Percentiles rank a stretch among this genome's conserved stretches.
Conservation (phyloP, 2,113 vertebrate genomes). For the Eublepharis macularius region DNA sequence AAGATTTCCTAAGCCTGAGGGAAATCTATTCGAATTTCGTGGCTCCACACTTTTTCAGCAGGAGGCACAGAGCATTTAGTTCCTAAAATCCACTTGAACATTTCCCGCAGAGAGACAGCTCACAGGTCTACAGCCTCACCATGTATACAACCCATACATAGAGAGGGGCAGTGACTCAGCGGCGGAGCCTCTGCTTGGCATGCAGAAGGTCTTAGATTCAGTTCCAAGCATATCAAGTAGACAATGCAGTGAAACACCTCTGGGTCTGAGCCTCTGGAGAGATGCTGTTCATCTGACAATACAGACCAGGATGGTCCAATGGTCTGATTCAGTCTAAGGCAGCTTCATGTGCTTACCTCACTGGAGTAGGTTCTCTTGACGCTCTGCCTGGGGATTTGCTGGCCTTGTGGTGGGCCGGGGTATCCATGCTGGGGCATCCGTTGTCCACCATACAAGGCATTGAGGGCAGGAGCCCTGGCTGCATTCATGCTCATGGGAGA, state of each 20-base stretch:
- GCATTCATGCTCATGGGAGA: constrained; percentile 81
- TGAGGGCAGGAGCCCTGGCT: constrained; percentile 71
- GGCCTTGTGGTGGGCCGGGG: constrained; percentile 69
- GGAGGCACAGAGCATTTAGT: neutral
- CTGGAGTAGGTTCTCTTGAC: constrained; percentile 86
- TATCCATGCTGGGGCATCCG: constrained; percentile 87
- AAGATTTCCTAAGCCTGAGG: neutral
- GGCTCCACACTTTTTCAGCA: neutral
- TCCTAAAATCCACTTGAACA: neutral
- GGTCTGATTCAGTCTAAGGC: too few species aligned
- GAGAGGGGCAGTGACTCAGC: too few species aligned
- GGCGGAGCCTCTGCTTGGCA: too few species aligned
- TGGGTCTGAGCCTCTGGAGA: too few species aligned
- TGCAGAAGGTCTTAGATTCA: too few species aligned
- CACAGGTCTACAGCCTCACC: neutral
- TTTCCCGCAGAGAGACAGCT: neutral
- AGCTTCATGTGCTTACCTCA: constrained; percentile 77
- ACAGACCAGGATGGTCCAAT: too few species aligned
- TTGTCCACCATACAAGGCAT: constrained; percentile 82
- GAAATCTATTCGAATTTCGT: neutral
- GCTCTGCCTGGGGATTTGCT: constrained; percentile 84
- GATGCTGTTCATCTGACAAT: too few species aligned
- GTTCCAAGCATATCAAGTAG: too few species aligned
- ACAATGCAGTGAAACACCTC: too few species aligned
- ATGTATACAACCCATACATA: too few species aligned